Percentiles rank a stretch among this genome's conserved stretches.
Evolutionary conservation across 2,797 vertebrate species (phyloP).

Genomic region (Sebastes aleutianus): DNA sequence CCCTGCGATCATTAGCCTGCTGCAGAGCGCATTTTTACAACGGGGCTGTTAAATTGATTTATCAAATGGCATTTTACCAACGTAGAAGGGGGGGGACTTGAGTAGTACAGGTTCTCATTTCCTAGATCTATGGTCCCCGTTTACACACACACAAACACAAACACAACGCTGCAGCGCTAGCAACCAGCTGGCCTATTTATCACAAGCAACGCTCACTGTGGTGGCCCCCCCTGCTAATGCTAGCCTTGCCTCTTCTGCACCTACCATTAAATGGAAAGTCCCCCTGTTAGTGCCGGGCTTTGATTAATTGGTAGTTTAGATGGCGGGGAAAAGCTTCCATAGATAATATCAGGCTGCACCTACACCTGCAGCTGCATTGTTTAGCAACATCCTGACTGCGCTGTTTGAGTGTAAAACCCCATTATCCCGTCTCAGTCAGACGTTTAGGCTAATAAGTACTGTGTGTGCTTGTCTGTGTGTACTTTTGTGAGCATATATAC

Average conservation of each 20-base stretch:
- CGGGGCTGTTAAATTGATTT: slow-evolving; percentile 67
- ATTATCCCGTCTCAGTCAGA: slow-evolving; percentile 44
- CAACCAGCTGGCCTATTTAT: slow-evolving; percentile 71
- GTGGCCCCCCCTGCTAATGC: slow-evolving; percentile 64
- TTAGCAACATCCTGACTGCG: slow-evolving; percentile 44
- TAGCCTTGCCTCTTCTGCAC: slow-evolving; percentile 64
- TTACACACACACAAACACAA: slow-evolving; percentile 1
- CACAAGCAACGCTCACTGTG: slow-evolving; percentile 43
- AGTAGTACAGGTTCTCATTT: slow-evolving; percentile 55
- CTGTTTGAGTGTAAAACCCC: slow-evolving; percentile 47
- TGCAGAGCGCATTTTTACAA: slow-evolving; percentile 52
- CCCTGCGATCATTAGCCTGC: slow-evolving; percentile 46
- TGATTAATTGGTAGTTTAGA: slow-evolving; percentile 76
- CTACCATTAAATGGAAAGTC: slow-evolving; percentile 64
- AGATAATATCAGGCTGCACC: slow-evolving; percentile 64
- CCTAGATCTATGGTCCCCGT: slow-evolving; percentile 44
- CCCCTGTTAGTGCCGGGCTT: slow-evolving; percentile 55
- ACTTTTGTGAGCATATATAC: background rate
- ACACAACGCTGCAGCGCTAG: slow-evolving; percentile 15
- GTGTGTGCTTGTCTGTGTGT: background rate
- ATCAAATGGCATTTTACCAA: slow-evolving; percentile 67
- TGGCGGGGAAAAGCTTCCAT: slow-evolving; percentile 32
- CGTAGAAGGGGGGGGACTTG: slow-evolving; percentile 15
- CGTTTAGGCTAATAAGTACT: slow-evolving; percentile 40
- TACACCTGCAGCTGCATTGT: slow-evolving; percentile 64